Evolutionary conservation across 2,888 invertebrate genomes (phyloP).

Genomic region (Pachycephus smyrnensis): DNA sequence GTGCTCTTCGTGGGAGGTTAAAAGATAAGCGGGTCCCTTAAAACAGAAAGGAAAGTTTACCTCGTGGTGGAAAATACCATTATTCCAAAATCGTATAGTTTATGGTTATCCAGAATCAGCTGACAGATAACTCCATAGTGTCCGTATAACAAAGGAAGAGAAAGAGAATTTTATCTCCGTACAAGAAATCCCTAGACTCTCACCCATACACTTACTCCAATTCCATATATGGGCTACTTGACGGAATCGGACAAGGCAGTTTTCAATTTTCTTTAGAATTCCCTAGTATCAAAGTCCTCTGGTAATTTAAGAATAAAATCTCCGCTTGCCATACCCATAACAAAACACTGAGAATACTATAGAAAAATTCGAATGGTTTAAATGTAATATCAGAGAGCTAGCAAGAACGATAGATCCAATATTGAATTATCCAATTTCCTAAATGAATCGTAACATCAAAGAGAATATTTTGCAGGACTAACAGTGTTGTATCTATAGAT

Average conservation of each 20-base stretch:
- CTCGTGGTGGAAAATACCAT: not conserved
- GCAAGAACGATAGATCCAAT: not conserved
- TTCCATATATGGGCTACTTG: not conserved
- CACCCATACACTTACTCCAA: not conserved
- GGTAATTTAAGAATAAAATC: not conserved
- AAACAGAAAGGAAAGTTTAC: conserved; percentile 7
- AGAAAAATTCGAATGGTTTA: not conserved
- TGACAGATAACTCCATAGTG: not conserved
- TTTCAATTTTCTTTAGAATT: not conserved
- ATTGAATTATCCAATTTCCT: not conserved
- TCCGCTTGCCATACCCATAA: not conserved
- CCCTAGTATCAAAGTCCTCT: not conserved
- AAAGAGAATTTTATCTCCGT: no score
- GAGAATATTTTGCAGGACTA: not conserved
- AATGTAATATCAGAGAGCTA: not conserved
- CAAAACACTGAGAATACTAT: not conserved
- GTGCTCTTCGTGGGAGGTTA: conserved; percentile 9
- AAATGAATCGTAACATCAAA: not conserved
- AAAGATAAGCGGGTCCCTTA: not conserved
- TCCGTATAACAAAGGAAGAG: not conserved
- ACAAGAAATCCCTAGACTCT: not conserved
- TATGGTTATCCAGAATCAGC: not conserved
- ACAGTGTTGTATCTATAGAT: no score
- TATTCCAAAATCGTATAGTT: not conserved
- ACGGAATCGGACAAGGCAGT: not conserved